These are phyloP conservation scores for Chrysaora quinquecirrha DNA, from an alignment of 30 jellyfish, hydroid and myxozoan genomes.

Conservation along the genomic window DNA sequence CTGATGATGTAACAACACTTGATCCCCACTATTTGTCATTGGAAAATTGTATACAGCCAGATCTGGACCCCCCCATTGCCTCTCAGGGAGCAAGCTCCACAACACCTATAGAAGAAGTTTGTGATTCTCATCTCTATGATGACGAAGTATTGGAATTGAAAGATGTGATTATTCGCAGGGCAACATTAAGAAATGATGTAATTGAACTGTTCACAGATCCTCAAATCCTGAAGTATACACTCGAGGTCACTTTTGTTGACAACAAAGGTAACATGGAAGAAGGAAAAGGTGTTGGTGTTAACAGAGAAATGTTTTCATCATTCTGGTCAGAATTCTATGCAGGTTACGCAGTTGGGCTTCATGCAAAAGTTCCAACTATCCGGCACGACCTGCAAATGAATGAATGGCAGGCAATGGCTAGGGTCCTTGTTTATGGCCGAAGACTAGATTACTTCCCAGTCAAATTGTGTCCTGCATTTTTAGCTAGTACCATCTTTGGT, in stretches of 20 bases:
- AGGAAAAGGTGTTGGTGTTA: slow-evolving; percentile 26
- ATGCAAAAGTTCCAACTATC: slow-evolving; percentile 4
- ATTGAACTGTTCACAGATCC: background rate
- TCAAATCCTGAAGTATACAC: background rate
- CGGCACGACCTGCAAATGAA: slow-evolving; percentile 6
- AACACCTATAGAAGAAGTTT: background rate
- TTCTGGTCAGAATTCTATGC: slow-evolving; percentile 7
- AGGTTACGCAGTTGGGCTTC: background rate
- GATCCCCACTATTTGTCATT: background rate
- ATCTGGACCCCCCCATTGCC: background rate
- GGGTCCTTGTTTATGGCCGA: background rate
- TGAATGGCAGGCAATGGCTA: slow-evolving; percentile 26
- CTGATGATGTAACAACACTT: background rate
- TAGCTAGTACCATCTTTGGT: slow-evolving; percentile 7
- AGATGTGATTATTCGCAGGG: background rate
- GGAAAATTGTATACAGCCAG: background rate
- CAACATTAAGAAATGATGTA: background rate
- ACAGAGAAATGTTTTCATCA: slow-evolving; percentile 18
- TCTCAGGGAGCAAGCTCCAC: background rate
- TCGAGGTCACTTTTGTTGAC: background rate
- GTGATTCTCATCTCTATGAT: background rate
- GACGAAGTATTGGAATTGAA: background rate
- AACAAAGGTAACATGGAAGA: background rate
- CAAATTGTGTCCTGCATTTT: background rate
- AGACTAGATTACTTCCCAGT: background rate